A percentile compares a stretch with the other conserved stretches of the same genome.
Evolutionary conservation across 2,797 vertebrate genomes (phyloP).

Genomic region (Linurgus olivaceus): DNA sequence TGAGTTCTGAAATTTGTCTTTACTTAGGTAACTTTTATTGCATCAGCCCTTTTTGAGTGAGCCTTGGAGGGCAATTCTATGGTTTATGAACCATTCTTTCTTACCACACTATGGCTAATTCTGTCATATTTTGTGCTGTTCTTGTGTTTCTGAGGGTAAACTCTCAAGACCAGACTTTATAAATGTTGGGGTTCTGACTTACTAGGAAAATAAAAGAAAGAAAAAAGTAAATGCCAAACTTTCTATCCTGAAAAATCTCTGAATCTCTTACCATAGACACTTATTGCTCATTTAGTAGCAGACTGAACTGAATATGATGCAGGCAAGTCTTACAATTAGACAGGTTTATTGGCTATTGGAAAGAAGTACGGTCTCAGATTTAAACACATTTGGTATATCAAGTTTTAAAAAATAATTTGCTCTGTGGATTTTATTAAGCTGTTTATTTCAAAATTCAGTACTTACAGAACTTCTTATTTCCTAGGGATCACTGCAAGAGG

Average conservation of each 20-base stretch:
- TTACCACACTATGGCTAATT: not conserved
- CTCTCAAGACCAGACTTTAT: not conserved
- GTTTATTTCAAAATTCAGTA: not conserved
- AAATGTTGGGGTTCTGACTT: rapidly evolving
- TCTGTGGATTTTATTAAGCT: not conserved
- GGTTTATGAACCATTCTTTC: not conserved
- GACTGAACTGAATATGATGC: not conserved
- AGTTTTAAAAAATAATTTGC: not conserved
- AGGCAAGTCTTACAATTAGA: not conserved
- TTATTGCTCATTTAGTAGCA: not conserved
- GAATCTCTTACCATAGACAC: not conserved
- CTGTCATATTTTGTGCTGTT: not conserved
- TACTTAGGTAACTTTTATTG: not conserved
- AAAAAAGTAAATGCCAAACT: not conserved
- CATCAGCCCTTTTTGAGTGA: not conserved
- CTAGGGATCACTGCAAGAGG: constrained; percentile 93
- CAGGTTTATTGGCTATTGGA: not conserved
- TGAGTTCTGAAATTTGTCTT: not conserved
- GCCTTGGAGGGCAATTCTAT: not conserved
- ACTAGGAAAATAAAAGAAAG: not conserved
- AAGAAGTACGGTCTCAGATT: not conserved
- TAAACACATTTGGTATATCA: not conserved
- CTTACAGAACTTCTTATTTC: not conserved
- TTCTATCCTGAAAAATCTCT: not conserved
- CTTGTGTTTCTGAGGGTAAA: not conserved